Evolutionary conservation across 2,888 invertebrate genomes (phyloP), one percentile per base, ranked within the genome.

Genomic region (Pseudococcus longispinus): DNA sequence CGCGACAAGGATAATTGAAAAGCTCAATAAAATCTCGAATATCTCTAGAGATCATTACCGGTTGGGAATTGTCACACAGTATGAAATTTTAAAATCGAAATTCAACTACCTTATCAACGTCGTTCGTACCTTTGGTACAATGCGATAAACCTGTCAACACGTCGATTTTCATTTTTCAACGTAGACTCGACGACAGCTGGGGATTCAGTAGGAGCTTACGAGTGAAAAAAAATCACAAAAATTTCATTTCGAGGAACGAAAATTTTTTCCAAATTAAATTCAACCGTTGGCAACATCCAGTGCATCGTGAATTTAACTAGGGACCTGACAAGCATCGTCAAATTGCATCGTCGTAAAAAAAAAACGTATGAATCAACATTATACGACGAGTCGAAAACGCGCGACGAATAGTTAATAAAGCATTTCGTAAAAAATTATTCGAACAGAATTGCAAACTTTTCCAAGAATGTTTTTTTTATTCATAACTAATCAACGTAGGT

Each of bases 91-190:
- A 70, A 9, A 29, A 70, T 29, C 29, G 1, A 60, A 60, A 13
- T 46, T n/a, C 23, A 6, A 60, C 6, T 2, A 29, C 18, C 29
- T 65, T 20, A 15, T 32, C 70, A 29, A 29, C 70, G 70, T 2
- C 2, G 18, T 29, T n/a, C n/a, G n/a, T n/a, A n/a, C n/a, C 37
- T 37, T 15, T 70, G 15, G 1, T 32, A 32, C 26, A 13, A 70
- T 70, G 3, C 29, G 29, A 70, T 70, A 29, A 70, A 29, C 15
- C 29, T 70, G 70, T 70, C 70, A 70, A 20, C 20, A 29, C 1
- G 70, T 32, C 70, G 29, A 70, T 70, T 29, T 70, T 70, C 70
- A 70, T 70, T 70, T 70, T 70, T 29, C 65, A 26, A 26, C 65
- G 11, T 26, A 15, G 8, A 70, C 18, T 29, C 70, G 8, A 23